Evolutionary conservation across 1,140 invertebrate genomes (phyloP).

Genomic region (Drosophila albomicans): DNA sequence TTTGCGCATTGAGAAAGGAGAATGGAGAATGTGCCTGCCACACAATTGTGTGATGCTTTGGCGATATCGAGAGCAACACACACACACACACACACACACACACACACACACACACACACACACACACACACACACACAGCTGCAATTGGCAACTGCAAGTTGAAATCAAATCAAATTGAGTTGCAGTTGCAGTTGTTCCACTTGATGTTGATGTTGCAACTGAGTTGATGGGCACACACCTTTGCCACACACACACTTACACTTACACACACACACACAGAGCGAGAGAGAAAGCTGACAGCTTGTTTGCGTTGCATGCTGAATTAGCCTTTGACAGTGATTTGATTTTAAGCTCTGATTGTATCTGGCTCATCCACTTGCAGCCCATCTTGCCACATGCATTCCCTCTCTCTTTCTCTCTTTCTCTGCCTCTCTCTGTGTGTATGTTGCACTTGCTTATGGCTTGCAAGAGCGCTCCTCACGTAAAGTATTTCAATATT

Average conservation of each 20-base stretch:
- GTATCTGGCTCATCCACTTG: conserved; percentile 12
- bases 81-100: too few relatives aligned
- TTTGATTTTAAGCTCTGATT: conserved; percentile 49
- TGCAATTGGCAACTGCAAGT: conserved; percentile 30
- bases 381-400: background rate
- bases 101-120: background rate
- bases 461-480: background rate
- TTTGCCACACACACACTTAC: conserved; percentile 14
- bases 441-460: background rate
- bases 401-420: background rate
- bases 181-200: conserved; percentile 22
- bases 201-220: conserved; percentile 26
- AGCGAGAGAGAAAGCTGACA: background rate
- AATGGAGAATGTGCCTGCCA: background rate
- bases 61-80: background rate
- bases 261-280: conserved; percentile 1
- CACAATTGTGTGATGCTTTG: conserved; percentile 1
- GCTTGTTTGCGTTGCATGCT: conserved; percentile 33
- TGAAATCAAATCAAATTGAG: conserved; percentile 48
- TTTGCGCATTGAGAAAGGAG: background rate
- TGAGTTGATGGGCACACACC: conserved; percentile 9
- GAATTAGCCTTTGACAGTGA: conserved; percentile 53
- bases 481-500: conserved; percentile 21
- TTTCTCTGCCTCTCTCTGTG: background rate
- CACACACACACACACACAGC: conserved; percentile 4